phyloP scores from a whole-genome alignment of 2,888 invertebrate species.

The Salpingus planirostris region DNA sequence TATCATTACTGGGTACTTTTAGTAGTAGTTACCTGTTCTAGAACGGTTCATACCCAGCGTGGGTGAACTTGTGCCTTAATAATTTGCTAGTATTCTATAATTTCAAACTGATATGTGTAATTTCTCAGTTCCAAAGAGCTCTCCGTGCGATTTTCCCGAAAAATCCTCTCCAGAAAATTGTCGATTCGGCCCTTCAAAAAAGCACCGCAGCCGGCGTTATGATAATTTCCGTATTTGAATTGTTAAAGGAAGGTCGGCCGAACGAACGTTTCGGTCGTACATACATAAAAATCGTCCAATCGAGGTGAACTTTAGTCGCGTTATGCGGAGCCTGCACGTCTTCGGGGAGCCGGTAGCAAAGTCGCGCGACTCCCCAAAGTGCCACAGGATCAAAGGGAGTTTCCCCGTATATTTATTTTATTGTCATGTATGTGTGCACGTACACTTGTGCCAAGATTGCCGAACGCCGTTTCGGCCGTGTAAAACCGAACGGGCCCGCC shows the following conservation, averaged over 20 bases:
- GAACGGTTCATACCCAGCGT: no score
- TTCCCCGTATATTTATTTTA: constrained; percentile 40
- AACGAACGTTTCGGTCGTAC: constrained; percentile 13
- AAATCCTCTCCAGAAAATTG: no score
- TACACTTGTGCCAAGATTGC: constrained; percentile 40
- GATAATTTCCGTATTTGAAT: constrained; percentile 8
- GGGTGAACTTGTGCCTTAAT: no score
- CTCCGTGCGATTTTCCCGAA: no score
- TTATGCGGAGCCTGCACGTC: constrained; percentile 20
- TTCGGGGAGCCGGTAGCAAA: constrained; percentile 23
- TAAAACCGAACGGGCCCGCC: constrained; percentile 20
- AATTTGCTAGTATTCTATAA: no score
- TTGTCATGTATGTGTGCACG: constrained; percentile 40
- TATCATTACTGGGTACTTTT: no score
- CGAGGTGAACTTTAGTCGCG: constrained; percentile 22
- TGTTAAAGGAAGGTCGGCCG: constrained; percentile 7
- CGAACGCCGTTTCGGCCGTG: constrained; percentile 26
- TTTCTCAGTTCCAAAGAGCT: no score
- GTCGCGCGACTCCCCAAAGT: constrained; percentile 30
- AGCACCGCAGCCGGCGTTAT: constrained; percentile 5
- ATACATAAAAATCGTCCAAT: constrained; percentile 27
- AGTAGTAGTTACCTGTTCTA: no score
- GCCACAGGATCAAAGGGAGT: constrained; percentile 36
- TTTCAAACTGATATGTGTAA: no score
- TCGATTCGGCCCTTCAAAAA: no score